phyloP scores from a whole-genome alignment of 2,888 invertebrate species.

The Caenorhabditis sulstoni region DNA sequence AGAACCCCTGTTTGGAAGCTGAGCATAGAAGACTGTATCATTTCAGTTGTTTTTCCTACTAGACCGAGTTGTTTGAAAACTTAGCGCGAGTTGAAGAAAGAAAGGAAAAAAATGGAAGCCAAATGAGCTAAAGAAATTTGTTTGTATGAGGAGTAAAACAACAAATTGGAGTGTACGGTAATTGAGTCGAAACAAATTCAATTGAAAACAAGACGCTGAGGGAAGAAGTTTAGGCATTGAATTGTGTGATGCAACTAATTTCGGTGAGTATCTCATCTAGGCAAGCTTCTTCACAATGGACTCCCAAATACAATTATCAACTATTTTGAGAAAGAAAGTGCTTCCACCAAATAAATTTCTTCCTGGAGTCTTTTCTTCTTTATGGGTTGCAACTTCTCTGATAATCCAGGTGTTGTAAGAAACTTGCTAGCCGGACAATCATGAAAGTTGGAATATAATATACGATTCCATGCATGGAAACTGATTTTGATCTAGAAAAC shows the following conservation, averaged over 20 bases:
- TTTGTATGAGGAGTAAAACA: slow-evolving; percentile 36
- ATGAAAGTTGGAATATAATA: too few relatives aligned
- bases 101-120: slow-evolving; percentile 5
- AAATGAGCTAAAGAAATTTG: slow-evolving; percentile 39
- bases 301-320: slow-evolving; percentile 62
- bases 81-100: too few relatives aligned
- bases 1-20: too few relatives aligned
- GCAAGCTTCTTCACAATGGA: slow-evolving; percentile 40
- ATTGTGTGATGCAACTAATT: slow-evolving; percentile 53
- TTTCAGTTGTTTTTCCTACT: too few relatives aligned
- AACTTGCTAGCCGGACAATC: too few relatives aligned
- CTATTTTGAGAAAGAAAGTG: slow-evolving; percentile 50
- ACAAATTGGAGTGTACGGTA: slow-evolving; percentile 56
- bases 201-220: slow-evolving; percentile 36
- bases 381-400: too few relatives aligned
- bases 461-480: too few relatives aligned
- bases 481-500: slow-evolving; percentile 10
- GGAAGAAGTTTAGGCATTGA: slow-evolving; percentile 51
- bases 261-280: slow-evolving; percentile 56
- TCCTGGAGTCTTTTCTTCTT: too few relatives aligned
- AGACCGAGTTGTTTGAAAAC: too few relatives aligned
- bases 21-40: too few relatives aligned
- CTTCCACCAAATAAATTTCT: slow-evolving; percentile 23
- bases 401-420: too few relatives aligned
- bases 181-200: slow-evolving; percentile 55